Conservation (phyloP, 2,113 vertebrate species). For the Podocnemis expansa region DNA sequence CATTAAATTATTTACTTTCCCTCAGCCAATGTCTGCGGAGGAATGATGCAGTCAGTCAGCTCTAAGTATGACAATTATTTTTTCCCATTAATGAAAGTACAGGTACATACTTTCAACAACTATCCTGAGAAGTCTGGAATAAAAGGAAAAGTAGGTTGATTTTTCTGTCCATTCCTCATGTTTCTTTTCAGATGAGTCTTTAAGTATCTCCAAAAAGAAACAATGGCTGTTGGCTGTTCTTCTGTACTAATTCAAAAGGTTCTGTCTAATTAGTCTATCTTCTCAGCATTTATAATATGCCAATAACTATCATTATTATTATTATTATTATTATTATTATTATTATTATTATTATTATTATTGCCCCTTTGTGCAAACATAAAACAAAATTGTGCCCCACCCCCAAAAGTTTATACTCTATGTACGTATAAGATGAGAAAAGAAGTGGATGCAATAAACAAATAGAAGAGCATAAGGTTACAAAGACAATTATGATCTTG, state of each 20-base stretch:
- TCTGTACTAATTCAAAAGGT: not conserved
- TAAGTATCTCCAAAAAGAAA: not conserved
- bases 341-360: rapidly evolving
- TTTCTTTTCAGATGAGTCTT: not conserved
- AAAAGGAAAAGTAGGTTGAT: not conserved
- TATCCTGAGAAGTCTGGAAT: not conserved
- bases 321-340: not conserved
- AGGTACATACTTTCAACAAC: not conserved
- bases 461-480: not conserved
- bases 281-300: not conserved
- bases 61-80: not conserved
- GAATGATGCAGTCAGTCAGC: not conserved
- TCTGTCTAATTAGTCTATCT: not conserved
- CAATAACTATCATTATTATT: not conserved
- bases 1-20: not conserved
- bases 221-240: not conserved
- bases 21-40: not conserved
- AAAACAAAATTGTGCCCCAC: too few relatives aligned
- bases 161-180: not conserved
- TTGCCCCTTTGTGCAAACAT: too few relatives aligned
- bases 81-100: not conserved
- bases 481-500: not conserved
- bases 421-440: not conserved
- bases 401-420: not conserved
- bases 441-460: not conserved